Conservation (phyloP, 1,140 invertebrate genomes). For the Drosophila biarmipes region DNA sequence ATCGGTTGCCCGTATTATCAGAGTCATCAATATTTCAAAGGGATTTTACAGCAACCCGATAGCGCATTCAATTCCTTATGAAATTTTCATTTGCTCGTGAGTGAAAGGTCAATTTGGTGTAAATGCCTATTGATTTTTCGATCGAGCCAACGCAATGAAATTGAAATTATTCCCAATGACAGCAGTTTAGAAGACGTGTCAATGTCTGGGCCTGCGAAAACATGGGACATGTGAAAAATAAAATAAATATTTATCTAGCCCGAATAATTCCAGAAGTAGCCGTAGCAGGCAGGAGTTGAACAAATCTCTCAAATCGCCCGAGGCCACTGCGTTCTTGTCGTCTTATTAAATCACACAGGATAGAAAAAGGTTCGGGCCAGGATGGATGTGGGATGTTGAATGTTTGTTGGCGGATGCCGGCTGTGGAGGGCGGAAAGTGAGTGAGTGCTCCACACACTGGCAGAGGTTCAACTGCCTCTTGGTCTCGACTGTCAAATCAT, state of each 20-base stretch:
- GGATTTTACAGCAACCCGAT: constrained; percentile 21
- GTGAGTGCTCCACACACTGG: constrained; percentile 20
- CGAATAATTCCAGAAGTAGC: constrained; percentile 35
- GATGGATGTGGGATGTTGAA: background rate
- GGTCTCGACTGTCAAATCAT: constrained; percentile 77
- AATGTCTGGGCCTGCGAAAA: constrained; percentile 16
- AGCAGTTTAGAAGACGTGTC: constrained; percentile 68
- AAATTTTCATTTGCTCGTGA: constrained; percentile 36
- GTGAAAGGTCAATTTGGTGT: constrained; percentile 56
- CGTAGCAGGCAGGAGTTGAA: constrained; percentile 23
- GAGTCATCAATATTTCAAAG: constrained; percentile 46
- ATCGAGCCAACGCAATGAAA: constrained; percentile 44
- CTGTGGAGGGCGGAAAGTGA: constrained; percentile 8
- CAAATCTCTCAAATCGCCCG: constrained; percentile 61
- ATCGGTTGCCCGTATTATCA: constrained; percentile 10
- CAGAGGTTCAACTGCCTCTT: constrained; percentile 62
- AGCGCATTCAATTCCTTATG: constrained; percentile 44
- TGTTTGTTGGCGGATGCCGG: too few relatives aligned
- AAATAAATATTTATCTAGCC: constrained; percentile 70
- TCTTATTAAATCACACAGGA: constrained; percentile 61
- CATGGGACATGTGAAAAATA: constrained; percentile 53
- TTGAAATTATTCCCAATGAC: constrained; percentile 75
- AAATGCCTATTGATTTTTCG: constrained; percentile 60
- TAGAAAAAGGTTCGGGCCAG: constrained; percentile 20
- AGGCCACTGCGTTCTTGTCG: constrained; percentile 23